Percentiles rank a stretch among this genome's conserved stretches.
Evolutionary conservation across 2,113 vertebrate genomes (phyloP).

Genomic region (Notechis scutatus): DNA sequence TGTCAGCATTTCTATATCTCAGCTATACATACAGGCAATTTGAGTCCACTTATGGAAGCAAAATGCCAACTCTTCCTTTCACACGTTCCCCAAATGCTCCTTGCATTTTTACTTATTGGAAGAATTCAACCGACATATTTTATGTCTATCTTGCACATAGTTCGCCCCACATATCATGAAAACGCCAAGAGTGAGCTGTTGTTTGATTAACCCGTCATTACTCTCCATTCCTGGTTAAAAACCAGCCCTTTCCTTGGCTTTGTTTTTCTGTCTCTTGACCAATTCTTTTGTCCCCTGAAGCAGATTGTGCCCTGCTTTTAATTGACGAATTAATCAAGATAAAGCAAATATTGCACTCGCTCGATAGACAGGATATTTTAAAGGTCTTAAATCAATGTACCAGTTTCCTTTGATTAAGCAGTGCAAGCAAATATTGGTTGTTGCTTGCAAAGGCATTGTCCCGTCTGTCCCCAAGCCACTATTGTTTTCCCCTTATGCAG

Average conservation of each 20-base stretch:
- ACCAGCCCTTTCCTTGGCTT: background rate
- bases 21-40: background rate
- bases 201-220: background rate
- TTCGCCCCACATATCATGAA: no score
- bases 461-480: no score
- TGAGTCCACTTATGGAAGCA: background rate
- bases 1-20: no score
- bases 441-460: background rate
- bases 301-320: background rate
- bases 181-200: background rate
- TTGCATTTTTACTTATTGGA: background rate
- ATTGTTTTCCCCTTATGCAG: background rate
- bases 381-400: background rate
- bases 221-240: background rate
- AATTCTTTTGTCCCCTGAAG: background rate
- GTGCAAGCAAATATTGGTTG: background rate
- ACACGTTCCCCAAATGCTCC: background rate
- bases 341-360: background rate
- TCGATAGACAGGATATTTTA: background rate
- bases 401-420: background rate
- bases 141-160: background rate
- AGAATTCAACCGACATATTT: background rate
- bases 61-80: background rate
- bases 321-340: conserved; percentile 12
- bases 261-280: background rate